Base-by-base conservation (phyloP, 2,113 vertebrate species). In the Corydoras sp. region DNA sequence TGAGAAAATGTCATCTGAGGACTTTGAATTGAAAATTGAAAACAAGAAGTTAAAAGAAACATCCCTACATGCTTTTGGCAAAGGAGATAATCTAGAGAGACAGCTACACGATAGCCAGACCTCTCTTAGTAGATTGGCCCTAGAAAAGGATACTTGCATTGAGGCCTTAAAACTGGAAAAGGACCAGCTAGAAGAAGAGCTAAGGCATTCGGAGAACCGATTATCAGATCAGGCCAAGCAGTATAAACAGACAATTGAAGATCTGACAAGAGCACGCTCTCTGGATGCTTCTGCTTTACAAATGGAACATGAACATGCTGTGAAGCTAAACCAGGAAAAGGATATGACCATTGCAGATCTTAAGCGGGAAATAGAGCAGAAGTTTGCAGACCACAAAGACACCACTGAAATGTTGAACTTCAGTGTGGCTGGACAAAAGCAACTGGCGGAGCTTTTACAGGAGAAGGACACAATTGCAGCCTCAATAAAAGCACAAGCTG, bases 381-480 rank as follows among this genome's bases (percentile, higher is more conserved):
- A 93, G 81, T 86, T 87, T 9, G 60, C 9, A 0, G 92, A 93
- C 72, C 87, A 93, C 76, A 85, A 88, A 49, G 92, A 96, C 87
- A 94, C 92, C 5, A 93, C 93, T 49, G 92, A 93, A 65, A 88
- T 92, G 87, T 83, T 99, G 30, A 88, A 91, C 0, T 92, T 92
- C 69, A 94, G 89, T 3, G 88, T 97, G 63, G 89, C 89, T 13
- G 93, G 93, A 48, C 96, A 95, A 84, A 92, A 94, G 78, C 94
- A 95, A 62, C 82, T 98, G 77, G 90, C 92, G 0, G 92, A 95
- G 55, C 81, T 96, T 60, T 72, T 97, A 68, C 91, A 91, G 55
- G 96, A 99, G 83, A 98, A 99, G 73, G 95, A 97, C 3, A 0
- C 73, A 3, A 93, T 92, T 69, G 83, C 92, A 72, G 89, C 92